Evolutionary conservation across 2,113 vertebrate species (phyloP).

Genomic region (Apodemus speciosus): DNA sequence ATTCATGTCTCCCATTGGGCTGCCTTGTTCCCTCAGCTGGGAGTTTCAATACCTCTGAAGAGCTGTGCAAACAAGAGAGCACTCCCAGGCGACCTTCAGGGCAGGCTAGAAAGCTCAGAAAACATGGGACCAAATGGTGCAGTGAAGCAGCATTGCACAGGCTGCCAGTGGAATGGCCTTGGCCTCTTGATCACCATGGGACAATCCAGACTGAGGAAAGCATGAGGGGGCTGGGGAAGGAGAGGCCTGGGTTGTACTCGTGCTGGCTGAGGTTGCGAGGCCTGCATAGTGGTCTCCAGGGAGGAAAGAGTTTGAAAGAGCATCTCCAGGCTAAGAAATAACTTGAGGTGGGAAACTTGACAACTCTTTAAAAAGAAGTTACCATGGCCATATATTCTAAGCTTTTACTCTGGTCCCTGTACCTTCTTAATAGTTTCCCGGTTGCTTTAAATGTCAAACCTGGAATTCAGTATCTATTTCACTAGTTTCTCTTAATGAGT

Average conservation of each 20-base stretch:
- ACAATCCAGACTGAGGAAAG: background rate
- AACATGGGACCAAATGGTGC: background rate
- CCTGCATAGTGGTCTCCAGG: background rate
- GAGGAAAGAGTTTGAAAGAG: background rate
- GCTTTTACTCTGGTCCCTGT: background rate
- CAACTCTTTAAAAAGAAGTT: constrained; percentile 13
- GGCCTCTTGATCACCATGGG: background rate
- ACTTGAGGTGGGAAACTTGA: background rate
- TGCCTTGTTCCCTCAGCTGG: background rate
- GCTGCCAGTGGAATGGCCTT: background rate
- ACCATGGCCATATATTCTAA: background rate
- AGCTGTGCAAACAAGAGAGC: background rate
- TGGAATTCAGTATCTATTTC: background rate
- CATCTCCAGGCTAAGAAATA: background rate
- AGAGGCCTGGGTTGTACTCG: background rate
- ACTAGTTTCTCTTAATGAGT: constrained; percentile 17
- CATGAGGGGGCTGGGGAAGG: no score
- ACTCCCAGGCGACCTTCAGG: background rate
- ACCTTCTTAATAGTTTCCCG: background rate
- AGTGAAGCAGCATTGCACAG: accelerated
- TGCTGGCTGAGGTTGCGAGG: background rate
- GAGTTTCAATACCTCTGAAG: background rate
- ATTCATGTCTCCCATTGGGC: background rate
- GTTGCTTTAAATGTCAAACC: constrained; percentile 26
- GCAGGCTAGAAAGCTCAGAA: background rate